Evolutionary conservation across 2,113 vertebrate genomes (phyloP).

Genomic region (Thomomys bottae): DNA sequence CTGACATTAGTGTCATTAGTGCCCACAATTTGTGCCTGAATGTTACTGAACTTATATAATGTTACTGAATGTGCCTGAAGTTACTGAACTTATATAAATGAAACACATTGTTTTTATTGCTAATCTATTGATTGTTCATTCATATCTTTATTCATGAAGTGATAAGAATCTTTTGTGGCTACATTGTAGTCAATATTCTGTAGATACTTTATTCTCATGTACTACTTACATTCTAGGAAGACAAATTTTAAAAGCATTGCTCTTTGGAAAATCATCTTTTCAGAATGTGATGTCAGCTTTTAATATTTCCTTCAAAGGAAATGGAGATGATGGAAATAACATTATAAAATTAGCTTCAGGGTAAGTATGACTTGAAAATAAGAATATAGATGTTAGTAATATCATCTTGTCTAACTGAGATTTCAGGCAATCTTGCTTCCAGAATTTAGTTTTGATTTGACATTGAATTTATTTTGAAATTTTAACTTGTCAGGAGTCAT

Average conservation of each 20-base stretch:
- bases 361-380: background rate
- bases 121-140: background rate
- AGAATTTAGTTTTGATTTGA: slow-evolving; percentile 66
- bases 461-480: slow-evolving; percentile 65
- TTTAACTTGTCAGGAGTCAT: slow-evolving; percentile 76
- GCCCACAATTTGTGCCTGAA: too few species aligned
- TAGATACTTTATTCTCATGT: background rate
- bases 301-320: background rate
- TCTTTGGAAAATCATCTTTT: slow-evolving; percentile 28
- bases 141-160: background rate
- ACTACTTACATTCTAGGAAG: background rate
- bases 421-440: background rate
- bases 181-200: too few species aligned
- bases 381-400: background rate
- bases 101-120: background rate
- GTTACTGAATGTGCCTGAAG: background rate
- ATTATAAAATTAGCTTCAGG: slow-evolving; percentile 13
- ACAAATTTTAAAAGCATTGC: slow-evolving; percentile 32
- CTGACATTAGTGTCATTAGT: background rate
- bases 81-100: background rate
- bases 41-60: background rate
- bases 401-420: background rate
- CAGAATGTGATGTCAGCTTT: background rate
- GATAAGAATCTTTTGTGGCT: background rate
- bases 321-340: slow-evolving; percentile 19